Evolutionary conservation across 2,797 vertebrate genomes (phyloP).

Genomic region (Hafferia zeledoni): DNA sequence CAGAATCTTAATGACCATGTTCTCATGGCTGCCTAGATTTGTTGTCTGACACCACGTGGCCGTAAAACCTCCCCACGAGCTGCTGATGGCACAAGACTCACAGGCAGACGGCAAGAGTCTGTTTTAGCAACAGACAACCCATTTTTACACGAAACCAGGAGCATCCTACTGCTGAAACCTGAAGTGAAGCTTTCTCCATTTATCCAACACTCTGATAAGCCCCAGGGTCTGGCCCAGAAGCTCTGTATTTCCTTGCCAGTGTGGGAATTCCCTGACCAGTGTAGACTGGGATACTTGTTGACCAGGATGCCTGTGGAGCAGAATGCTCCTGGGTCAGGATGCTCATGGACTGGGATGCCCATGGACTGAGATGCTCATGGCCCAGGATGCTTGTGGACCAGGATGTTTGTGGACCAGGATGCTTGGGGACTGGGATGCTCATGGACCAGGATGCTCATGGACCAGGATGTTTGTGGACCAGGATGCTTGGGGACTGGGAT

Average conservation of each 20-base stretch:
- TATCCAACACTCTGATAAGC: neutral
- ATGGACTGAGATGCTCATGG: neutral
- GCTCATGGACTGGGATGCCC: no score
- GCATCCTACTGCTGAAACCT: neutral
- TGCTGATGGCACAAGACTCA: slow-evolving; percentile 5
- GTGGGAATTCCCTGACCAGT: neutral
- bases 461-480: neutral
- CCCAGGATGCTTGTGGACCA: no score
- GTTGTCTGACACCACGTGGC: slow-evolving; percentile 35
- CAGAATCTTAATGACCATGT: slow-evolving; percentile 65
- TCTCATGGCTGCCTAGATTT: neutral
- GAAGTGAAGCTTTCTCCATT: neutral
- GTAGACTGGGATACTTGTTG: accelerated
- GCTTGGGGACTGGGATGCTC: neutral
- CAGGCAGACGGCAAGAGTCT: neutral
- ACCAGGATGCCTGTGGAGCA: accelerated
- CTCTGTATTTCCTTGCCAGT: neutral
- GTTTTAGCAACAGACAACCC: neutral
- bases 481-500: no score
- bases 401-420: neutral
- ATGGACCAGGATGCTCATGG: accelerated
- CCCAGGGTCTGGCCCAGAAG: neutral
- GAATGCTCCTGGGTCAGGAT: neutral
- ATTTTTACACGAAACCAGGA: neutral
- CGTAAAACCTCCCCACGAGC: neutral